A percentile compares a stretch with the other conserved stretches of the same genome.
Evolutionary conservation across 2,797 vertebrate species (phyloP).

Genomic region (Australoheros facetus): DNA sequence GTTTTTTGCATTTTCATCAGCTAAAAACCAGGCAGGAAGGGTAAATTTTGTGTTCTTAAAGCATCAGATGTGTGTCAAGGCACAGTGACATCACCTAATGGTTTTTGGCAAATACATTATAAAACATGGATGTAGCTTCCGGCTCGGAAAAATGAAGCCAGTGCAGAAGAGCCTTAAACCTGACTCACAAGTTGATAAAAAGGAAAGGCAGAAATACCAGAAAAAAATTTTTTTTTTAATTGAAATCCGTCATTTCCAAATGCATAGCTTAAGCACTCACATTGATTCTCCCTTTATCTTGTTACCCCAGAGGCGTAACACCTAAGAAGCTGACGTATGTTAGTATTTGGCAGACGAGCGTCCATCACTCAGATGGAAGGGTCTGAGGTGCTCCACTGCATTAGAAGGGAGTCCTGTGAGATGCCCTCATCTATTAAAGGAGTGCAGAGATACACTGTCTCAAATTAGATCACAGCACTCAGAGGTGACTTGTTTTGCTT

Average conservation of each 20-base stretch:
- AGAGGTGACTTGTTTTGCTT: conserved; percentile 51
- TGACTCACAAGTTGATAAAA: neutral
- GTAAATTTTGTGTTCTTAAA: neutral
- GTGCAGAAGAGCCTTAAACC: no score
- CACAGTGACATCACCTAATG: no score
- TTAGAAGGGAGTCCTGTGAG: conserved; percentile 60
- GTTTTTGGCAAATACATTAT: no score
- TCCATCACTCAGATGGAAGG: conserved; percentile 62
- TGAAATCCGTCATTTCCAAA: neutral
- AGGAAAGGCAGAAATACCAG: neutral
- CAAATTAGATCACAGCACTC: conserved; percentile 56
- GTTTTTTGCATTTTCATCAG: neutral
- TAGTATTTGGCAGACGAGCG: conserved; percentile 30
- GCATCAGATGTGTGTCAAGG: neutral
- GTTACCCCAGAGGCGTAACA: conserved; percentile 14
- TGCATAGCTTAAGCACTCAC: conserved; percentile 15
- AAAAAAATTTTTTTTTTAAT: neutral
- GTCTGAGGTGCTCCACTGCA: conserved; percentile 48
- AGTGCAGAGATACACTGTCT: conserved; percentile 33
- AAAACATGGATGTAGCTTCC: no score
- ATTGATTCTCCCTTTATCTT: conserved; percentile 31
- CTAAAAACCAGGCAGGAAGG: neutral
- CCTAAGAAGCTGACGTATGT: conserved; percentile 17
- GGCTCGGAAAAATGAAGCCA: no score
- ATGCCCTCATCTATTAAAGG: conserved; percentile 60